Conservation (phyloP, 2,888 invertebrate species). For the Melanostoma mellinum region DNA sequence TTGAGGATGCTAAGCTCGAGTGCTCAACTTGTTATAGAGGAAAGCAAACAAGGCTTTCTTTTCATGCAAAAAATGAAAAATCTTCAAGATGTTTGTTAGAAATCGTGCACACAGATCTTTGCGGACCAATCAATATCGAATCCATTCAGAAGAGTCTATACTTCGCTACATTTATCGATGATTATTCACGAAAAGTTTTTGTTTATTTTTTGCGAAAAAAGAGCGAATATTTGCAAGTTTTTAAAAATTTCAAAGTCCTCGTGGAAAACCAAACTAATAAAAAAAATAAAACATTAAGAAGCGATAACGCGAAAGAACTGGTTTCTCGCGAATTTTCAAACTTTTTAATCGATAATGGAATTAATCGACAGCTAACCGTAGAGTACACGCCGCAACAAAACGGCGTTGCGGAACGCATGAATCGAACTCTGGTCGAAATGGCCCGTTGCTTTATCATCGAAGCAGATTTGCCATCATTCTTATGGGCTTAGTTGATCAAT, state of each 20-base stretch:
- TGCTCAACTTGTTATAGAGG: constrained; percentile 11
- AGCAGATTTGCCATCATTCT: constrained; percentile 68
- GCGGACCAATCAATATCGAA: constrained; percentile 6
- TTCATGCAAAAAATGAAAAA: background rate
- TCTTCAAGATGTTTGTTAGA: constrained; percentile 13
- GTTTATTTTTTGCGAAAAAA: too few species aligned
- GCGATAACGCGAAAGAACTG: background rate
- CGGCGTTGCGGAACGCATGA: background rate
- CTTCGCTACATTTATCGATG: too few species aligned
- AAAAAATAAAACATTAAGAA: too few species aligned
- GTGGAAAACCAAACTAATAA: too few species aligned
- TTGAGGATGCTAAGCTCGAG: background rate
- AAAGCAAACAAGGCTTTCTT: constrained; percentile 15
- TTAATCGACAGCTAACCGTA: background rate
- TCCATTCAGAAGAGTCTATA: background rate
- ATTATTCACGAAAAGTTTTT: too few species aligned
- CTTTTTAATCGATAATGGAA: background rate
- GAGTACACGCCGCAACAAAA: constrained; percentile 14
- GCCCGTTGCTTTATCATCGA: constrained; percentile 71
- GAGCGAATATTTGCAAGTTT: too few species aligned
- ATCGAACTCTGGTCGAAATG: background rate
- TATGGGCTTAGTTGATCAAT: constrained; percentile 63
- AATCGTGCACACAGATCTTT: background rate
- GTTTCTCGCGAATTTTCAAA: background rate
- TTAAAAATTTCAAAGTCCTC: too few species aligned